Base-by-base conservation (phyloP, 2,888 invertebrate species). In the Drosophila subquinaria region DNA sequence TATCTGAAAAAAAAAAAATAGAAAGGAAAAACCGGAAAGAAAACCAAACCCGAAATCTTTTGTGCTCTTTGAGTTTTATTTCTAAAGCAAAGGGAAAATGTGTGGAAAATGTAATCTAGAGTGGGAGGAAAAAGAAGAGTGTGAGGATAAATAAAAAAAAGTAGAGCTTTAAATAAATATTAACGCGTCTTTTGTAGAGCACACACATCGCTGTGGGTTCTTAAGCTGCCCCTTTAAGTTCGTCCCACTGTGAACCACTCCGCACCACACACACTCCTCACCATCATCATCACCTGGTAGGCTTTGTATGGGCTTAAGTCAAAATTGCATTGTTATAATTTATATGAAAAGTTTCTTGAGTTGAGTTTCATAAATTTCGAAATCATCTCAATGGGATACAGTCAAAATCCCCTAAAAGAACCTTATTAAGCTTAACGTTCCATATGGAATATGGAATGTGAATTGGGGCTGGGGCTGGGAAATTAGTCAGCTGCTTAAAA, bases 131-230 rank as follows among this genome's bases (percentile, higher is more conserved):
- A 20, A 30, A 17, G 42, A 3, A 35, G 43, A 15, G 17, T n/a
- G 33, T 6, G 17, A 17, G n/a, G 30, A 13, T 3, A 13, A 33
- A 30, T n/a, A 52, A 36, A 36, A 36, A 36, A 51, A 36, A 55
- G 38, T 0, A 38, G 82, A 79, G 72, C 69, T 75, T 79, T 82
- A 80, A 85, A 84, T 84, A 84, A 88, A 88, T 84, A 82, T 82
- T 79, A 75, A 69, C 68, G 82, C 63, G 33, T 51, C 51, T 64
- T 66, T 65, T 64, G 36, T 53, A 64, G 63, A 65, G 68, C 47
- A 61, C 69, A 33, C 30, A 30, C 20, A 20, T 20, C 20, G 2
- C 27, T 5, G 47, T 69, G 71, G 69, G 53, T 35, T 61, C 62
- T 48, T 69, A 76, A 70, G 76, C 75, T 43, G 40, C 15, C 23